These are phyloP conservation scores for Boulengerochromis microlepis DNA, from an alignment of 2,113 vertebrate genomes.

Conservation along the genomic window DNA sequence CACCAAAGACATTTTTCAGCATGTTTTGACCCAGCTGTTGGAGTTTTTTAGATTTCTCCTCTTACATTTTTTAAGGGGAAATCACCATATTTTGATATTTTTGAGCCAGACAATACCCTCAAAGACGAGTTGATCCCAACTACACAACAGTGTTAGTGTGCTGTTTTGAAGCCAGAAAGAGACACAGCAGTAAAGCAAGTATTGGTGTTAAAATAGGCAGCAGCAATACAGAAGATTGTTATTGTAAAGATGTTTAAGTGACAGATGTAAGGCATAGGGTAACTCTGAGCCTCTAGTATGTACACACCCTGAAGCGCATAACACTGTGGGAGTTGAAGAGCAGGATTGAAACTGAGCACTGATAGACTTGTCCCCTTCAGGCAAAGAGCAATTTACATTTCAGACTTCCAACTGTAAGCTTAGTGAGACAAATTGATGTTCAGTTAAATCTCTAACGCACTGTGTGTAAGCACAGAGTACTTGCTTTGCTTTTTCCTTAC, in stretches of 20 bases:
- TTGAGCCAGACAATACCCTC: not conserved
- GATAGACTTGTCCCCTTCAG: slow-evolving; percentile 53
- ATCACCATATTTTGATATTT: not conserved
- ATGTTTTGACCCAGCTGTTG: not conserved
- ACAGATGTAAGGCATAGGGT: slow-evolving; percentile 48
- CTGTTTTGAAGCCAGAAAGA: not conserved
- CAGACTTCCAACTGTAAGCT: slow-evolving; percentile 10
- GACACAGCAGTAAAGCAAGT: not conserved
- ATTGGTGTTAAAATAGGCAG: not conserved
- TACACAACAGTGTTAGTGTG: not conserved
- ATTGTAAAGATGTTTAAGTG: slow-evolving; percentile 57
- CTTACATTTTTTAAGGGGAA: not conserved
- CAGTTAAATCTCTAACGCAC: not conserved
- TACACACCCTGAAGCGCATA: slow-evolving; percentile 45
- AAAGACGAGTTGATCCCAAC: not conserved
- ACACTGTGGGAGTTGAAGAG: slow-evolving; percentile 46
- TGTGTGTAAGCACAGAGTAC: slow-evolving; percentile 8
- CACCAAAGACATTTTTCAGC: not conserved
- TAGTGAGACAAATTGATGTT: slow-evolving; percentile 42
- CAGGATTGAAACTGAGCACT: slow-evolving; percentile 59
- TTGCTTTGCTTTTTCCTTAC: not conserved
- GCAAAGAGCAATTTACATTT: slow-evolving; percentile 24
- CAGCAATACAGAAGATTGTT: slow-evolving; percentile 22
- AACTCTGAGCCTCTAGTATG: slow-evolving; percentile 58
- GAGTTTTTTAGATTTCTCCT: not conserved